phyloP scores from a whole-genome alignment of 2,888 invertebrate species.

The Gisinianus flammeolus region DNA sequence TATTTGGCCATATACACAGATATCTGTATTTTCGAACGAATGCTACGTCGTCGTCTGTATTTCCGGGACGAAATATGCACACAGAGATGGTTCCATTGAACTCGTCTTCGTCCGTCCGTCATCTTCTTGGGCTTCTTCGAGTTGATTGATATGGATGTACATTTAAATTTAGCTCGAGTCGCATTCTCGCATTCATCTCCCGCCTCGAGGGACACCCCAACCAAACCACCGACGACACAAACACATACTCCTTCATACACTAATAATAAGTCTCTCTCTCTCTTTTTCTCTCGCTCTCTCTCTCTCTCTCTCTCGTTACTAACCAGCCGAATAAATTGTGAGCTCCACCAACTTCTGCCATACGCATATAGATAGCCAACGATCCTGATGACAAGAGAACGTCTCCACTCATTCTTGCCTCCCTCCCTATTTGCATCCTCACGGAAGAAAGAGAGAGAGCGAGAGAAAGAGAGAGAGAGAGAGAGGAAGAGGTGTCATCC shows the following conservation, averaged over 20 bases:
- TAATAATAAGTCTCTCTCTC: no score
- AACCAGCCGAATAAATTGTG: background rate
- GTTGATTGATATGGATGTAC: background rate
- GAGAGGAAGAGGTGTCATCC: no score
- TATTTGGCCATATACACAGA: no score
- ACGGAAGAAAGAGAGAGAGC: no score
- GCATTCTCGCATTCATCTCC: slow-evolving; percentile 3
- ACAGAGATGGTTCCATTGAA: slow-evolving; percentile 5
- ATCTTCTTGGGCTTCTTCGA: background rate
- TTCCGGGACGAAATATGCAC: slow-evolving; percentile 1
- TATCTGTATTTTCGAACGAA: background rate
- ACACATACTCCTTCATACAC: background rate
- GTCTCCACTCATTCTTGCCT: no score
- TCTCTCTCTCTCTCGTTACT: background rate
- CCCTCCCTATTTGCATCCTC: no score
- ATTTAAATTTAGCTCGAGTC: slow-evolving; percentile 11
- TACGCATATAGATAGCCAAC: no score
- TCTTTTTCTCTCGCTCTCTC: background rate
- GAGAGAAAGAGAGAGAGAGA: no score
- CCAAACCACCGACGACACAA: background rate
- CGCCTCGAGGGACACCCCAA: slow-evolving; percentile 11
- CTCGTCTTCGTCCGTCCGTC: slow-evolving; percentile 7
- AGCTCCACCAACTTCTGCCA: no score
- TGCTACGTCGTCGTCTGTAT: background rate
- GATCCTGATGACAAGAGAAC: no score